Percentiles rank a stretch among this genome's conserved stretches.
Conservation (phyloP, 2,113 vertebrate genomes). For the Ceuthmochares aereus region DNA sequence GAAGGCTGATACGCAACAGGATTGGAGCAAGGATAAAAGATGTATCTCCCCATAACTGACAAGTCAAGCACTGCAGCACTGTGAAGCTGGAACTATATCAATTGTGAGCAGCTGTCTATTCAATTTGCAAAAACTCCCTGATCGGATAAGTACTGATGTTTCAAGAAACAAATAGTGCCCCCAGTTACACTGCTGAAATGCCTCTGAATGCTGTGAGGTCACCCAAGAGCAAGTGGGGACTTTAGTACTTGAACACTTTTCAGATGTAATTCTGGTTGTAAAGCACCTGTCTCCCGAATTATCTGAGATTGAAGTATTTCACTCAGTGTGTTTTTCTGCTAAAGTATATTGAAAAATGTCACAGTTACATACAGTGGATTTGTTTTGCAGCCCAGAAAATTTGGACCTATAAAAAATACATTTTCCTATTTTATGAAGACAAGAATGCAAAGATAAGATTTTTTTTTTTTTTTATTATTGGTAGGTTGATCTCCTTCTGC, state of each 20-base stretch:
- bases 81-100: not conserved
- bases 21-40: conserved; percentile 14
- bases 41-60: not conserved
- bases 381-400: not conserved
- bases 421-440: not conserved
- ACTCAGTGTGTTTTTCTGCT: not conserved
- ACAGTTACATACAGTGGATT: not conserved
- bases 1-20: not conserved
- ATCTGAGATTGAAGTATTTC: not conserved
- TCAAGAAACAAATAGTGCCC: not conserved
- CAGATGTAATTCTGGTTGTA: not conserved
- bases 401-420: not conserved
- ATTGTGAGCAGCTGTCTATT: not conserved
- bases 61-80: not conserved
- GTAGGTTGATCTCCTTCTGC: not conserved
- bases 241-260: not conserved
- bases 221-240: not conserved
- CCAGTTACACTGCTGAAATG: not conserved
- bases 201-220: not conserved
- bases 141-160: conserved; percentile 4
- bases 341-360: not conserved
- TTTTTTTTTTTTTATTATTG: not conserved
- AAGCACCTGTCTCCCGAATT: not conserved
- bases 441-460: not conserved
- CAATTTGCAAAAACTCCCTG: conserved; percentile 15